Evolutionary conservation across 2,888 invertebrate species (phyloP).

Genomic region (Stenchaetothrips biformis): DNA sequence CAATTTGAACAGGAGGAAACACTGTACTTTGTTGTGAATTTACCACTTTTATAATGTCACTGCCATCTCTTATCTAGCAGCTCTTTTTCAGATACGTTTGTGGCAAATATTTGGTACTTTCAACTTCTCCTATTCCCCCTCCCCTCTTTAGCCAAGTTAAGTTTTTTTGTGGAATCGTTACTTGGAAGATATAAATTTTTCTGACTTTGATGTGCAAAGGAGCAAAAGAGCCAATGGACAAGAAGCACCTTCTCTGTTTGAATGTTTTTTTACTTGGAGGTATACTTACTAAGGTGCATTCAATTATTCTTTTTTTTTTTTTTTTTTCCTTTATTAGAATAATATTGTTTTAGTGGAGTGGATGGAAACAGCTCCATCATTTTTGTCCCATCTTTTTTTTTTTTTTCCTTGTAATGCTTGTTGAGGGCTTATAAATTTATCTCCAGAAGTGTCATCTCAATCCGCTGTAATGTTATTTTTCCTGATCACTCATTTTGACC

Average conservation of each 20-base stretch:
- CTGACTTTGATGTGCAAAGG: not conserved
- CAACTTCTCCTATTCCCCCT: not conserved
- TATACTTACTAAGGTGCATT: not conserved
- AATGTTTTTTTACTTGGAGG: not conserved
- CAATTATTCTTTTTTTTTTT: not conserved
- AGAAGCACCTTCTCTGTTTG: not conserved
- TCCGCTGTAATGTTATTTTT: too few relatives aligned
- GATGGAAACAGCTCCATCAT: too few relatives aligned
- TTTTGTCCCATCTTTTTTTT: too few relatives aligned
- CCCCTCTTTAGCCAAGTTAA: not conserved
- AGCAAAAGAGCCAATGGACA: not conserved
- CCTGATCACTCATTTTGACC: too few relatives aligned
- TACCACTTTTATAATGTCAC: not conserved
- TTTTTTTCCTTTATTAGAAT: not conserved
- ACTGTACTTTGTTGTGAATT: constrained; percentile 36
- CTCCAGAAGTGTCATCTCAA: too few relatives aligned
- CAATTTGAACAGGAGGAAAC: constrained; percentile 35
- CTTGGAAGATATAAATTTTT: constrained; percentile 5
- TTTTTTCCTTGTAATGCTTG: too few relatives aligned
- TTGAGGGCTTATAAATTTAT: too few relatives aligned
- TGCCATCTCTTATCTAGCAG: not conserved
- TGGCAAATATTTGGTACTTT: not conserved
- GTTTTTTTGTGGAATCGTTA: constrained; percentile 7
- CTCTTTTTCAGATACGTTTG: not conserved
- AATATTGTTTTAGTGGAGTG: too few relatives aligned